Base-by-base conservation (phyloP, 2,888 invertebrate species). In the Hypena proboscidalis region DNA sequence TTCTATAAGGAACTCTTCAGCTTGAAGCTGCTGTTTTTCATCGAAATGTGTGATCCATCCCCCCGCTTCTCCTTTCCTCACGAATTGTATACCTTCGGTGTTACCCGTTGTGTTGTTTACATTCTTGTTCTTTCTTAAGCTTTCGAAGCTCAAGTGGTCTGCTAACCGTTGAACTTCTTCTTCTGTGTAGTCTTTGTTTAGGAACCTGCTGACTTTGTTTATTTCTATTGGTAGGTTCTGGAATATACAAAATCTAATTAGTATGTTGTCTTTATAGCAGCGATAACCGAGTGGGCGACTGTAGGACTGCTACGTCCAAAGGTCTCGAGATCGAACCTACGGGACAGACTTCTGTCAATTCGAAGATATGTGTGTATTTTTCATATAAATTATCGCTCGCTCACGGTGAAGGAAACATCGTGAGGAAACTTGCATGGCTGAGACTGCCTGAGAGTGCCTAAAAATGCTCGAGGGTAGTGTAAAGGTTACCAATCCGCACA, bases 101-200 rank as follows among this genome's bases (percentile, higher is more conserved):
- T 73, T 66, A 0, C 65, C 62, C 0, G 77, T 71, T 1, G 75
- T 86, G 51, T 92, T 91, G 65, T 94, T 94, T 0, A 93, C 92
- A 17, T 83, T 85, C 33, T 92, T 90, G 68, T 94, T 94, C 11
- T 88, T 85, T 57, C 87, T 86, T 73, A 94, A 91, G 45, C 75
- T 92, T 9, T 90, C 85, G 64, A 94, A 94, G 53, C 91, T 92
- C 34, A 94, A 90, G 57, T 94, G 93, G 0, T 86, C 66, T 0
- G 85, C 80, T 13, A 94, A 75, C 0, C 60, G 31, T 4, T 77
- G 53, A 3, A 93, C 67, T 51, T 93, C 78, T 0, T 81, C 77
- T 0, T 86, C 85, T 0, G 83, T 72, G 38, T 90, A 89, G 26
- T 72, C 52, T 25, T 74, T 81, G 0, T 87, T 84, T 3, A 94